Base-by-base conservation (phyloP, 2,113 vertebrate genomes). In the Okapia johnstoni region DNA sequence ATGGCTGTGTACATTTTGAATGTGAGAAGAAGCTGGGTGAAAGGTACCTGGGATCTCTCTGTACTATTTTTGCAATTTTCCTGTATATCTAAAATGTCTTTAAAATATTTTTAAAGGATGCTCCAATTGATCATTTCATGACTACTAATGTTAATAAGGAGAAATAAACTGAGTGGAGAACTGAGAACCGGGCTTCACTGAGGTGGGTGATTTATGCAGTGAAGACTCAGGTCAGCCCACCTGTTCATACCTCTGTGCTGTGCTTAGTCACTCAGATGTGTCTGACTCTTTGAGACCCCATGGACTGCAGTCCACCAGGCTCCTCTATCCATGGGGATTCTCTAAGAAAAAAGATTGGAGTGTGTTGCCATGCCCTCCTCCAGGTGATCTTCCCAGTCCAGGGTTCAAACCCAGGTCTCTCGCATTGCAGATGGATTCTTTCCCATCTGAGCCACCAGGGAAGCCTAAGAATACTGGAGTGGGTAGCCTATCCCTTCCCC, bases 131-230 rank as follows among this genome's bases (percentile, higher is more conserved):
- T 7, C 46, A 73, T 36, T 33, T 43, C 28, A 73, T 1, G 21
- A 11, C 15, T 8, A 19, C 2, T 28, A 40, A 54, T 10, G 21
- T 33, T 26, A 48, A 57, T 10, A n/a, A 40, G 84, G 43, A 52
- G 15, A 70, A n/a, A 36, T 15, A n/a, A 11, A 11, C 0, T 2
- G 36, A 87, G 26, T 7, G 33, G 30, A 21, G 55, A 19, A 23
- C 17, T 3, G 13, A 21, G 1, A 36, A 3, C 40, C 8, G 9
- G n/a, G 17, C 30, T 73, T 84, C 28, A 36, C 3, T 0, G 1
- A 48, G 7, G 15, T 14, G 5, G 3, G 5, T 12, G 33, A 11
- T 17, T 77, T 7, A 7, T 0, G 3, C n/a, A 60, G 5, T 5
- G 13, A 25, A 12, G 26, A 46, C 21, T 63, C 36, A 46, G 3